Evolutionary conservation across 2,888 invertebrate genomes (phyloP).

Genomic region (Cylindroiulus punctatus): DNA sequence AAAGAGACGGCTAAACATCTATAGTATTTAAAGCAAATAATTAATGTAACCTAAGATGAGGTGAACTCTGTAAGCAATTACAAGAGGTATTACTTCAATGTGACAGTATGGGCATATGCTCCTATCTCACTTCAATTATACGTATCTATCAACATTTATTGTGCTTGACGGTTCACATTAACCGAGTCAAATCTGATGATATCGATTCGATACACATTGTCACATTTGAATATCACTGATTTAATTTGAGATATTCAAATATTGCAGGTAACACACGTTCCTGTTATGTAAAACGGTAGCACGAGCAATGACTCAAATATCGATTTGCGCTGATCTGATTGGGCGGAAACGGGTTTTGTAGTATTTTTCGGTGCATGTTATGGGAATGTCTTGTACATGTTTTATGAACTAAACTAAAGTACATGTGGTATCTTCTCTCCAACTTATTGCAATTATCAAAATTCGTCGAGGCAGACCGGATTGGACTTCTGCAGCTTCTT

Average conservation of each 20-base stretch:
- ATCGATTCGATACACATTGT: background rate
- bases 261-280: background rate
- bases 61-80: background rate
- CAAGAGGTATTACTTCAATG: background rate
- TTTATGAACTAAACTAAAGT: too few species aligned
- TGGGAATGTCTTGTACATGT: too few species aligned
- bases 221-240: background rate
- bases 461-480: too few species aligned
- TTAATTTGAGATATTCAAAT: background rate
- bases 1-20: background rate
- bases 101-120: background rate
- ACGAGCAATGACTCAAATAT: too few species aligned
- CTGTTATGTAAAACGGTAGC: too few species aligned
- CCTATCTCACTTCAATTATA: background rate
- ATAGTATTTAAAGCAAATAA: background rate
- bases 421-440: too few species aligned
- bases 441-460: too few species aligned
- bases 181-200: background rate
- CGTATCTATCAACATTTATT: background rate
- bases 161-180: background rate
- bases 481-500: too few species aligned
- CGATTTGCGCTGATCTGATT: too few species aligned
- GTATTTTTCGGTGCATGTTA: too few species aligned
- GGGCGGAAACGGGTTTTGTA: too few species aligned
- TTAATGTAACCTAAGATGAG: background rate